phyloP scores from a whole-genome alignment of 92 coral and sea anemone genomes.

The Zoanthus gigantus region DNA sequence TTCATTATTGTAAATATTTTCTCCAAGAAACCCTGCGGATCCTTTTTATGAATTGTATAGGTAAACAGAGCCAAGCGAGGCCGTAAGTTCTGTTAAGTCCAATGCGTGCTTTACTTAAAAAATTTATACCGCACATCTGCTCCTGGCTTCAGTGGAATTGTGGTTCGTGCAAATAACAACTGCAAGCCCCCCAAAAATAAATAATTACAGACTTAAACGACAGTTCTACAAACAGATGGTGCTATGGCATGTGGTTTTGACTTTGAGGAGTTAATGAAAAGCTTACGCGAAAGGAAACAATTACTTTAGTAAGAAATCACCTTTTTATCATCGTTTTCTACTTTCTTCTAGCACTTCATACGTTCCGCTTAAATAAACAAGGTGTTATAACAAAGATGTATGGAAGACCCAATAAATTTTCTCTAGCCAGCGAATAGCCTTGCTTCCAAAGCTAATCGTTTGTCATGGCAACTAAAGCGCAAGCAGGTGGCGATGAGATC shows the following conservation, averaged over 20 bases:
- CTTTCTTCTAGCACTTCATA: conserved; percentile 31
- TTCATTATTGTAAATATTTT: conserved; percentile 14
- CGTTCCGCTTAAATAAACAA: conserved; percentile 27
- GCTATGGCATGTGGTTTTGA: conserved; percentile 15
- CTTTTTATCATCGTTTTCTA: conserved; percentile 44
- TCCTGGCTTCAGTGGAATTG: conserved; percentile 16
- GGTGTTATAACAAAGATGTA: not conserved
- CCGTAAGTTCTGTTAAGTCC: not conserved
- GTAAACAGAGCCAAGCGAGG: not conserved
- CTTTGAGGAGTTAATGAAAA: conserved; percentile 41
- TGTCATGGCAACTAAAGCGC: conserved; percentile 5
- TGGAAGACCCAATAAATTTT: conserved; percentile 7
- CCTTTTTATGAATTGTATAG: conserved; percentile 20
- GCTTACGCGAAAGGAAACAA: not conserved
- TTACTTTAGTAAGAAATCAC: conserved; percentile 27
- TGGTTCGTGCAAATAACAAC: not conserved
- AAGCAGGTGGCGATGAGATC: conserved; percentile 50
- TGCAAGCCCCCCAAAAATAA: conserved; percentile 26
- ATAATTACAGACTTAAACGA: conserved; percentile 23
- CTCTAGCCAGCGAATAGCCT: conserved; percentile 5
- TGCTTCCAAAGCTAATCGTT: not conserved
- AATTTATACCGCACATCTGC: conserved; percentile 33
- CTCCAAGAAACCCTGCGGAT: conserved; percentile 29
- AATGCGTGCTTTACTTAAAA: not conserved
- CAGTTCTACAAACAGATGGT: conserved; percentile 39